A percentile compares a stretch with the other conserved stretches of the same genome.
phyloP scores from a whole-genome alignment of 2,797 vertebrate genomes.

The Arvicola amphibius region DNA sequence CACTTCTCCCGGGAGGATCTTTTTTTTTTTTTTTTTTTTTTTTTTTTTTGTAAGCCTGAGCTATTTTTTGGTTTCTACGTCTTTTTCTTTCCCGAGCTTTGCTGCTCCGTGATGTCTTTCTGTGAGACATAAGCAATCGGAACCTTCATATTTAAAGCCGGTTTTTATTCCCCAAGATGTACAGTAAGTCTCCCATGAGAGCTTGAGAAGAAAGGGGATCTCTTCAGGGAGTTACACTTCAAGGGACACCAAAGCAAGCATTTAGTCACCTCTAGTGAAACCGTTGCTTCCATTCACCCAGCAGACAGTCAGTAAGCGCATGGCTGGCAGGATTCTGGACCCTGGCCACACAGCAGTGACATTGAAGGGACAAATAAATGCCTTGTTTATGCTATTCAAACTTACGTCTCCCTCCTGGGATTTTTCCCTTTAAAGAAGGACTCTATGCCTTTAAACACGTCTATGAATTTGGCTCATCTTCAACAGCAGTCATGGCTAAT shows the following conservation, averaged over 20 bases:
- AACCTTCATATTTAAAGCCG: constrained; percentile 56
- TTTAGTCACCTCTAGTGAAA: background rate
- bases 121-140: constrained; percentile 32
- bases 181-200: constrained; percentile 20
- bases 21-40: constrained; percentile 44
- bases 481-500: background rate
- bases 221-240: background rate
- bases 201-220: constrained; percentile 26
- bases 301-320: background rate
- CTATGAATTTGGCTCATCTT: background rate
- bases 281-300: background rate
- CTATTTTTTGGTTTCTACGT: constrained; percentile 73
- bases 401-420: background rate
- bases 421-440: background rate
- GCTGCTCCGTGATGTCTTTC: constrained; percentile 33
- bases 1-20: constrained; percentile 55
- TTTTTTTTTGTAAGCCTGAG: constrained; percentile 51
- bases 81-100: constrained; percentile 62
- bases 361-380: background rate
- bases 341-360: background rate
- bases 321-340: background rate
- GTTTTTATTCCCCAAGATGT: constrained; percentile 28
- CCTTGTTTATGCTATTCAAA: background rate
- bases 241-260: background rate
- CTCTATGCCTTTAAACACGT: background rate